These are phyloP conservation scores for Brenthis ino DNA, from an alignment of 2,888 invertebrate genomes.

Conservation along the genomic window DNA sequence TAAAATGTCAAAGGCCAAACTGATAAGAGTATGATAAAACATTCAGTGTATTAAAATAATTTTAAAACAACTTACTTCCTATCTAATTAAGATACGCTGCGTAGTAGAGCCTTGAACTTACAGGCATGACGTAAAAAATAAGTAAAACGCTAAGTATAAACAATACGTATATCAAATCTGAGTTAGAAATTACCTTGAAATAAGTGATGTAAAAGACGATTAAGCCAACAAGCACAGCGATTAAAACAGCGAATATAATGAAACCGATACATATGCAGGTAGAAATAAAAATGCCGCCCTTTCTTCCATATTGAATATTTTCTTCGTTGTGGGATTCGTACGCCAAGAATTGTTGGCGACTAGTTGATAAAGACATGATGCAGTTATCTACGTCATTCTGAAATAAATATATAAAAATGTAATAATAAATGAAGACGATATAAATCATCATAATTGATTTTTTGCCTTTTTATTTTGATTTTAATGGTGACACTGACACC, in stretches of 20 bases:
- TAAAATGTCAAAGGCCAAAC: constrained; percentile 28
- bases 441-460: not conserved
- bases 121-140: constrained; percentile 1
- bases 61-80: not conserved
- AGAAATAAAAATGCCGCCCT: constrained; percentile 84
- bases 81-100: not conserved
- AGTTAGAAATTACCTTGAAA: constrained; percentile 53
- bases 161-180: too few relatives aligned
- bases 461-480: not conserved
- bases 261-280: constrained; percentile 80
- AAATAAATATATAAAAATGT: constrained; percentile 41
- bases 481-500: not conserved
- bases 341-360: constrained; percentile 83
- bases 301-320: constrained; percentile 81
- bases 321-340: constrained; percentile 78
- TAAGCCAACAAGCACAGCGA: constrained; percentile 67
- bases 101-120: not conserved
- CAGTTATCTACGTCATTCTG: constrained; percentile 55
- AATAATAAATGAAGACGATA: not conserved
- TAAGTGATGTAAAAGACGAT: constrained; percentile 73
- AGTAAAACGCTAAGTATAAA: too few relatives aligned
- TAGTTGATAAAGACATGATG: constrained; percentile 73
- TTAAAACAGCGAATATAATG: constrained; percentile 60
- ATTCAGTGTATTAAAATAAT: not conserved
- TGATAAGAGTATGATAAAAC: constrained; percentile 15